Percentiles rank a stretch among this genome's conserved stretches.
These are phyloP conservation scores for Thelaira solivaga DNA, from an alignment of 2,888 invertebrate species.

Conservation along the genomic window DNA sequence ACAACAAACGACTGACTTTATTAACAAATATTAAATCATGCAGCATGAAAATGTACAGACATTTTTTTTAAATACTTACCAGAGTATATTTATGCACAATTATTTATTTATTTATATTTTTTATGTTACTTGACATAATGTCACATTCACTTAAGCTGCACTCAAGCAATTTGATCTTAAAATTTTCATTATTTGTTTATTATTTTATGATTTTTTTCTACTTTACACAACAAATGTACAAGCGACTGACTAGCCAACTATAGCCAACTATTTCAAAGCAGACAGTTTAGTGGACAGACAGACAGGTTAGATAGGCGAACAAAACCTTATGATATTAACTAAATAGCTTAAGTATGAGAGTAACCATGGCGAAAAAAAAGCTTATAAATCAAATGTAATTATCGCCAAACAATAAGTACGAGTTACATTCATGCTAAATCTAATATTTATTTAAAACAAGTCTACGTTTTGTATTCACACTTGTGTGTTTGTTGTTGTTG, in stretches of 20 bases:
- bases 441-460: conserved; percentile 40
- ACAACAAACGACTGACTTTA: not conserved
- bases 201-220: not conserved
- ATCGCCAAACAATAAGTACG: conserved; percentile 42
- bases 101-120: not conserved
- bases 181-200: conserved; percentile 41
- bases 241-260: too few species aligned
- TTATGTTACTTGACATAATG: conserved; percentile 39
- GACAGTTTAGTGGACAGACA: not conserved
- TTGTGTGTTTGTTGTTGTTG: conserved; percentile 12
- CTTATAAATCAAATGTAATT: conserved; percentile 60
- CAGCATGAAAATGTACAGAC: conserved; percentile 28
- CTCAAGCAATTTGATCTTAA: conserved; percentile 34
- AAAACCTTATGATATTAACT: conserved; percentile 28
- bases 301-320: conserved; percentile 37
- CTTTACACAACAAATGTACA: conserved; percentile 18
- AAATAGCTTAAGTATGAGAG: conserved; percentile 36
- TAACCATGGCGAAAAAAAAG: conserved; percentile 28
- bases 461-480: conserved; percentile 29
- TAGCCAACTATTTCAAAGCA: not conserved
- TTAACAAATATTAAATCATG: conserved; percentile 45
- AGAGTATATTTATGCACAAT: not conserved
- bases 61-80: not conserved
- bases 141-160: conserved; percentile 47
- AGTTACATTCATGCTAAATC: conserved; percentile 22